These are phyloP conservation scores for Physeter macrocephalus DNA, from an alignment of 2,113 vertebrate species.

Conservation along the genomic window DNA sequence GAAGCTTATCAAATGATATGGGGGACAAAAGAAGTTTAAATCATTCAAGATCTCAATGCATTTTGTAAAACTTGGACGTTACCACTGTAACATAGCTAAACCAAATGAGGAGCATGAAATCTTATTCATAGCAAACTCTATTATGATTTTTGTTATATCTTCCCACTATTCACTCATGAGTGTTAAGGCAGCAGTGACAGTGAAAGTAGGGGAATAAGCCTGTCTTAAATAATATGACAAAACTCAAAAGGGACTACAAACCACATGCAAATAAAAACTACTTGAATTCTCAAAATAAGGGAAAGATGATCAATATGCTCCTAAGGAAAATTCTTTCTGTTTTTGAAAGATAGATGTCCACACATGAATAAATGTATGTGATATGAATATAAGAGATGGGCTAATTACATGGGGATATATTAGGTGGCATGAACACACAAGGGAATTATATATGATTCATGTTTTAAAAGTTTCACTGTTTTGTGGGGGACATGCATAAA, in stretches of 20 bases:
- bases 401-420: background rate
- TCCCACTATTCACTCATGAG: background rate
- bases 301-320: background rate
- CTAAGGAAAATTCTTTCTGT: background rate
- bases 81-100: background rate
- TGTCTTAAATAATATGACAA: background rate
- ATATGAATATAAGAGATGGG: background rate
- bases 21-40: background rate
- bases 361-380: background rate
- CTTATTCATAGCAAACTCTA: background rate
- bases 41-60: background rate
- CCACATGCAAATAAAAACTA: background rate
- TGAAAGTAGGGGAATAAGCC: background rate
- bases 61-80: background rate
- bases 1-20: background rate
- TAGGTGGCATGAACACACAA: background rate
- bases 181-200: background rate
- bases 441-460: background rate
- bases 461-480: background rate
- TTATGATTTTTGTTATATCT: background rate
- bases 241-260: background rate
- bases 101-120: background rate
- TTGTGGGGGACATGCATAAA: background rate
- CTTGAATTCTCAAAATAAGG: background rate
- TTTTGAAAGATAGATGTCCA: background rate